Conservation (phyloP, 2,797 vertebrate genomes). For the Poecilia picta region DNA sequence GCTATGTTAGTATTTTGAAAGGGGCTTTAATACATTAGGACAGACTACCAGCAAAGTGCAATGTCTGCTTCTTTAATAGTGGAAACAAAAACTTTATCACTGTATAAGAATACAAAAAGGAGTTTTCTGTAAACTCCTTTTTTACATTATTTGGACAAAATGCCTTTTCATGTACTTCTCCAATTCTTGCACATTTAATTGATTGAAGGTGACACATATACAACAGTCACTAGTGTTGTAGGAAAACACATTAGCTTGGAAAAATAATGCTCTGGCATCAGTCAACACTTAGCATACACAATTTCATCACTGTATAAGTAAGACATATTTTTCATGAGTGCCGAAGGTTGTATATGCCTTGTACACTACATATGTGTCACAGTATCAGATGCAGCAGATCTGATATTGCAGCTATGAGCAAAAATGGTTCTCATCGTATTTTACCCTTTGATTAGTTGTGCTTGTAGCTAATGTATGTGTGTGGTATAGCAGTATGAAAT, state of each 20-base stretch:
- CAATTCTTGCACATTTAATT: not conserved
- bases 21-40: not conserved
- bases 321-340: not conserved
- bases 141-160: not conserved
- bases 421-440: not conserved
- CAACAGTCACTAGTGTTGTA: not conserved
- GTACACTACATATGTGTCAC: not conserved
- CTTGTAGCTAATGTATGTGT: not conserved
- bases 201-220: not conserved
- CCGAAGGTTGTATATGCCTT: not conserved
- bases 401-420: not conserved
- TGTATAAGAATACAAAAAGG: not conserved
- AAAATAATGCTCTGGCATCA: not conserved
- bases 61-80: not conserved
- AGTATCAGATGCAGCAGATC: not conserved
- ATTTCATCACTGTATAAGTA: not conserved
- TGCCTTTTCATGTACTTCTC: not conserved
- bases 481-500: not conserved
- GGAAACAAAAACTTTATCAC: not conserved
- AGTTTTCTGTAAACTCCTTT: not conserved
- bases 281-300: not conserved
- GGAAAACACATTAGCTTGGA: not conserved
- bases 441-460: not conserved
- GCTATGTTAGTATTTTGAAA: not conserved
- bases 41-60: not conserved